Base-by-base conservation (phyloP, 2,113 vertebrate species). In the Tylochromis polylepis region DNA sequence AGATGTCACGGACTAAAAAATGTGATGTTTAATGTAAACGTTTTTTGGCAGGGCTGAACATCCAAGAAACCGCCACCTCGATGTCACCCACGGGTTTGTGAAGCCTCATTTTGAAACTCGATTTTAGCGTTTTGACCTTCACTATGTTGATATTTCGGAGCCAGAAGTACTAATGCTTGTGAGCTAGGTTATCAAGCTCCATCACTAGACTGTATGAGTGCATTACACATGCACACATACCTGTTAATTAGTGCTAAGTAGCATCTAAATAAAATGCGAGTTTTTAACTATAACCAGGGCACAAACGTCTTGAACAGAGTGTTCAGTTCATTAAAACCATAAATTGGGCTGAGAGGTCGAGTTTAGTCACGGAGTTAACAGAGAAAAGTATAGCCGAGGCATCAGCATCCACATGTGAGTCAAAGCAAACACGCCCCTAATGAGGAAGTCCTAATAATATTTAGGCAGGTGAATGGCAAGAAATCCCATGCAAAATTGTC, bases 101-200 rank as follows among this genome's bases (percentile, higher is more conserved):
- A 46, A 72, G 67, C 16, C 43, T 46, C 9, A 27, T 75, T 75
- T 0, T 75, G 67, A 72, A 16, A 46, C 41, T 31, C 2, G 5
- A 31, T 31, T 75, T 75, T 29, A 5, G 0, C 43, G 29, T 75
- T 75, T 29, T 75, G 9, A 49, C 15, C 0, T 20, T 49, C 0
- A 18, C 24, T 29, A 3, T 49, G 41, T 75, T 29, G 67, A 15
- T 24, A 24, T 43, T 46, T 72, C 14, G 15, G 15, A 29, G 9
- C 22, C 18, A 1, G 15, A 75, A 49, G 22, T 29, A 15, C 41
- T 49, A 46, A 72, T 0, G 65, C 10, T 20, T 6, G 2, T 27
- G 2, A 72, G 67, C 38, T 49, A 46, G 15, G 24, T 75, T 29
- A 51, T 29, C 24, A 51, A 12, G 16, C 24, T 31, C 43, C 43